These are phyloP conservation scores for Chrysotoxum bicinctum DNA, from an alignment of 2,888 invertebrate species.

Conservation along the genomic window DNA sequence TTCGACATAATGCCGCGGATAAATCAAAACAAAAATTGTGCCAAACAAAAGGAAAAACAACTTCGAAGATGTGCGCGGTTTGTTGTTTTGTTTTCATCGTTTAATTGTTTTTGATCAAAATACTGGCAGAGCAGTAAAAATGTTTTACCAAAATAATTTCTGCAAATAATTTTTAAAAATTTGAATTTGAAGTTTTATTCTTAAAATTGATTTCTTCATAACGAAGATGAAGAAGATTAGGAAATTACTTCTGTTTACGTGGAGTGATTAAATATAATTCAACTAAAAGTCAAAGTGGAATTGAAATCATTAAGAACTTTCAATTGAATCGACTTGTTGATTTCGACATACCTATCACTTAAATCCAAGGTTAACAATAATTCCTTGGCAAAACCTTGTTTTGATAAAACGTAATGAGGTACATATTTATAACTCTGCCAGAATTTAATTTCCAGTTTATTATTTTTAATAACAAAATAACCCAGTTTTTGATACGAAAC, in stretches of 20 bases:
- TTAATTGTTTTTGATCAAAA: neutral
- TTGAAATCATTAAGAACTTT: neutral
- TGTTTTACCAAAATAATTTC: neutral
- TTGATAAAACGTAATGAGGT: neutral
- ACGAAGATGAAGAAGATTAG: no score
- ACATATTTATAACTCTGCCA: neutral
- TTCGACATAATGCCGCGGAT: neutral
- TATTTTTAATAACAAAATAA: neutral
- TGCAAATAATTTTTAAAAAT: no score
- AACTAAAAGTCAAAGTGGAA: no score
- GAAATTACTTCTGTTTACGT: no score
- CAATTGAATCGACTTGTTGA: neutral
- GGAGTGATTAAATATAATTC: no score
- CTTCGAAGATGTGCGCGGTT: neutral
- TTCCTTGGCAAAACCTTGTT: neutral
- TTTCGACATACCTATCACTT: neutral
- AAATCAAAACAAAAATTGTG: constrained; percentile 14
- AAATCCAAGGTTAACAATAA: constrained; percentile 5
- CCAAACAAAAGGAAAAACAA: neutral
- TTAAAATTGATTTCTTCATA: no score
- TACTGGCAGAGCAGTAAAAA: neutral
- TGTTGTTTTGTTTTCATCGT: neutral
- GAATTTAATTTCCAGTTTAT: neutral
- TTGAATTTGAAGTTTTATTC: no score
- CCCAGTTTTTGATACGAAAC: neutral